Evolutionary conservation across 2,113 vertebrate species (phyloP).

Genomic region (Sander vitreus): DNA sequence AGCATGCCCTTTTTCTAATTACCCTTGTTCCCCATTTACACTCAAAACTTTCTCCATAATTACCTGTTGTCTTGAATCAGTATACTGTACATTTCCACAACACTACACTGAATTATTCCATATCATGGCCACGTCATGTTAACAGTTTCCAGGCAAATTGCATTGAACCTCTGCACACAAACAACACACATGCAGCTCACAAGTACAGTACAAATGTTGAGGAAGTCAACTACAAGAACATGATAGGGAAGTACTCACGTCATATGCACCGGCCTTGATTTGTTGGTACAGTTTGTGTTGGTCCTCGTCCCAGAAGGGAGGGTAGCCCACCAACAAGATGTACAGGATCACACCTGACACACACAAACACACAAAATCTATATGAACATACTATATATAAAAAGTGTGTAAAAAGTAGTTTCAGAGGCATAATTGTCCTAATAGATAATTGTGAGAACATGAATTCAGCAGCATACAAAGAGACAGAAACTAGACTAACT

Average conservation of each 20-base stretch:
- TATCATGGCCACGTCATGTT: too few species aligned
- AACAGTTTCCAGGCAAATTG: background rate
- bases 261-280: constrained; percentile 99
- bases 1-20: background rate
- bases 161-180: background rate
- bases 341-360: constrained; percentile 96
- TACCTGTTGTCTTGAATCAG: background rate
- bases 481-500: constrained; percentile 71
- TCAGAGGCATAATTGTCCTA: background rate
- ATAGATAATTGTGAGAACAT: background rate
- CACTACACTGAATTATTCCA: background rate
- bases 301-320: constrained; percentile 99
- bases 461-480: background rate
- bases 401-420: background rate
- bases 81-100: background rate
- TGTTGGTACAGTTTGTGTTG: constrained; percentile 99
- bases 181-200: background rate
- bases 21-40: background rate
- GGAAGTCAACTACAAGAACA: background rate
- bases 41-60: background rate
- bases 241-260: constrained; percentile 86
- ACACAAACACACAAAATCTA: constrained; percentile 34
- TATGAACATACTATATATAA: background rate
- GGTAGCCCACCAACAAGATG: constrained; percentile 98
- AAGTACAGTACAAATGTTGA: background rate